These are phyloP conservation scores for Brachionus sp. DNA, from an alignment of 1,140 invertebrate genomes.

Conservation along the genomic window DNA sequence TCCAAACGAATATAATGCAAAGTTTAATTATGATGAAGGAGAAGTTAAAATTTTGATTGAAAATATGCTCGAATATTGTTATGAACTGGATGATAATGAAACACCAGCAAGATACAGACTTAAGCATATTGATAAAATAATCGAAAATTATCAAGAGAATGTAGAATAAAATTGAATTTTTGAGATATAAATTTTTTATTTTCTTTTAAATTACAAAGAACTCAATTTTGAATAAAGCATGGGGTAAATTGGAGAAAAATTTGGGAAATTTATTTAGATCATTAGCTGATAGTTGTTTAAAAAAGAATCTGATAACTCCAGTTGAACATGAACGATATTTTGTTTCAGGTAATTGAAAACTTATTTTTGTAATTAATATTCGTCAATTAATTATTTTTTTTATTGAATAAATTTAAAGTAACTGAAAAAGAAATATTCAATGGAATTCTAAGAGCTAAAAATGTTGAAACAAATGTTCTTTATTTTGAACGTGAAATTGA, in stretches of 20 bases:
- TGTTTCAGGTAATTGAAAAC: background rate
- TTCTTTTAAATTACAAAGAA: background rate
- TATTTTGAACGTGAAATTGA: constrained; percentile 39
- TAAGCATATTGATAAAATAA: constrained; percentile 24
- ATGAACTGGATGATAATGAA: constrained; percentile 40
- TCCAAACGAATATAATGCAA: background rate
- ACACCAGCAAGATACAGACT: constrained; percentile 4
- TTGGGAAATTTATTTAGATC: constrained; percentile 18
- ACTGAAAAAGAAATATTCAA: constrained; percentile 45
- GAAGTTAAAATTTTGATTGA: background rate
- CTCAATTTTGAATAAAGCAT: background rate
- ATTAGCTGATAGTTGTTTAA: constrained; percentile 23
- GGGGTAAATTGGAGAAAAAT: constrained; percentile 13
- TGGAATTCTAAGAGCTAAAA: constrained; percentile 25
- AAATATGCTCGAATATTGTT: constrained; percentile 23
- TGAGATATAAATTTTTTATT: background rate
- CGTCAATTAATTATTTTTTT: too few species aligned
- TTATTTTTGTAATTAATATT: background rate
- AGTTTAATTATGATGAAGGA: background rate
- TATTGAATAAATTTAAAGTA: background rate
- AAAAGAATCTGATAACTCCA: background rate
- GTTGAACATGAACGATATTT: background rate
- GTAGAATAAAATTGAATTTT: background rate
- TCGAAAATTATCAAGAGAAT: background rate
- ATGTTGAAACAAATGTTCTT: background rate